phyloP scores from a whole-genome alignment of 2,888 invertebrate species.

The Copidosoma aretas region DNA sequence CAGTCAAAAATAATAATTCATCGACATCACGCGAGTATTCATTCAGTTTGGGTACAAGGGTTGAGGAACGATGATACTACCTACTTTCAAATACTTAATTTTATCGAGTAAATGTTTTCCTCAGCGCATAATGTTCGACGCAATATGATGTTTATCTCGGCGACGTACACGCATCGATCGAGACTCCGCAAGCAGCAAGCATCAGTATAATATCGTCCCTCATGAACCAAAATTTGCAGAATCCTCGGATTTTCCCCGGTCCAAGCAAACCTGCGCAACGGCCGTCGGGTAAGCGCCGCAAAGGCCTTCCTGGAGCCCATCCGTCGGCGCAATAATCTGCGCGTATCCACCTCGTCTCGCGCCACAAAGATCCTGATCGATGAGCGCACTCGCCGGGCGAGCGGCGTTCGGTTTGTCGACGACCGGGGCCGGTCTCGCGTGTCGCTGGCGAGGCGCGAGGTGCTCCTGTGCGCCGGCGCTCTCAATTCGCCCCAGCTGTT shows the following conservation, averaged over 20 bases:
- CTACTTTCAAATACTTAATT: too few species aligned
- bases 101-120: too few species aligned
- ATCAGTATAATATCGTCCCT: too few species aligned
- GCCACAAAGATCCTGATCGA: constrained; percentile 75
- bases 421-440: constrained; percentile 65
- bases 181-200: too few species aligned
- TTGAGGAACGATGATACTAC: too few species aligned
- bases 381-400: constrained; percentile 67
- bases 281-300: constrained; percentile 78
- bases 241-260: constrained; percentile 74
- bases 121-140: too few species aligned
- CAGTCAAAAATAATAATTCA: too few species aligned
- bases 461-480: constrained; percentile 80
- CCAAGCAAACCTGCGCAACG: constrained; percentile 75
- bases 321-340: constrained; percentile 69
- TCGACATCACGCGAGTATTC: too few species aligned
- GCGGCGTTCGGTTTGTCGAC: constrained; percentile 76
- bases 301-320: constrained; percentile 81
- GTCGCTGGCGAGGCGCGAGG: constrained; percentile 73
- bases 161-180: too few species aligned
- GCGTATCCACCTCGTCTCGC: constrained; percentile 73
- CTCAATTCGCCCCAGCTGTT: constrained; percentile 86
- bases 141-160: too few species aligned
- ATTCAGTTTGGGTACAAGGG: too few species aligned
- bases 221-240: constrained; percentile 47